Evolutionary conservation across 2,888 invertebrate species (phyloP), one percentile per base, ranked within the genome.

Genomic region (Linyphia triangularis): DNA sequence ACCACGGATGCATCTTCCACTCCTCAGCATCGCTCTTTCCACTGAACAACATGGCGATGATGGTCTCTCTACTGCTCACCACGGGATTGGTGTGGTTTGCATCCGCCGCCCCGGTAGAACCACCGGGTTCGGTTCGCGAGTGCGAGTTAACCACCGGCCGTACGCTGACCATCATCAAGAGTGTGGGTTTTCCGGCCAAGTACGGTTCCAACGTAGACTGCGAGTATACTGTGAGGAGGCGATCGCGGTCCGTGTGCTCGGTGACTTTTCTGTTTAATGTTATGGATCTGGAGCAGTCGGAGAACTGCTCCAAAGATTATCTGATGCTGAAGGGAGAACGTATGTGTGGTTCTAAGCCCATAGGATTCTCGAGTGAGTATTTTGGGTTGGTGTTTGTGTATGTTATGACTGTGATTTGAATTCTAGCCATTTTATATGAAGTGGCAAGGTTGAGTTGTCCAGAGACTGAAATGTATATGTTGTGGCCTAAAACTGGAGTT

Each of bases 181-280:
- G 85, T 57, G 85, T 72, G 19, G 81, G 81, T 6, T 90, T 90
- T 37, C 90, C 90, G 28, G 70, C 73, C 59, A 30, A 79, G 69
- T 90, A 90, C 65, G 77, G 85, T 16, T 72, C 90, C 30, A 88
- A 88, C 30, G 82, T 88, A 9, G 90, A 90, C 51, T 90, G 90
- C 67, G 75, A 77, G 40, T 90, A 90, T 77, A 85, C 81, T 2
- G 82, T 90, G 22, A 61, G 85, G 7, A 43, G 90, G 16, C 19
- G 86, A 26, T 81, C 81, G 10, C 30, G 84, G 26, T 75, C 83
- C 37, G 81, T 81, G 19, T 90, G 90, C 43, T 90, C 90, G 0
- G 90, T 90, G 30, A 90, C 90, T 9, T 90, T 90, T 28, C 83
- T 90, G 28, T 90, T 90, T 72, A 90, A 90, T 57, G 90, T 90